Conservation (phyloP, 1,140 invertebrate species). For the Caenorhabditis remanei region DNA sequence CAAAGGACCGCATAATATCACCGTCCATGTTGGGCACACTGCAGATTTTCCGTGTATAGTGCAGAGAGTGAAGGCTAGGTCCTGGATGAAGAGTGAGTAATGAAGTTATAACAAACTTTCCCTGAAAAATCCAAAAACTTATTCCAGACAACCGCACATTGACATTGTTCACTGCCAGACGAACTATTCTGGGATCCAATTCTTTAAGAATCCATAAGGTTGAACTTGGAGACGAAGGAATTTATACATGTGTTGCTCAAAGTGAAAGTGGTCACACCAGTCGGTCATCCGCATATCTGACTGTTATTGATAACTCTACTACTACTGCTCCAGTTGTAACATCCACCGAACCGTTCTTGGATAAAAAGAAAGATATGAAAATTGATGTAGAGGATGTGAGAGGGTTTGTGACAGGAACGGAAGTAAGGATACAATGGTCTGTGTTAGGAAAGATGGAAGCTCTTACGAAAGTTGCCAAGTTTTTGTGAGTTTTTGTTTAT, state of each 20-base stretch:
- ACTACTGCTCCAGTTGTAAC: slow-evolving; percentile 7
- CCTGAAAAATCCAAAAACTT: background rate
- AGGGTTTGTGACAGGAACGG: slow-evolving; percentile 67
- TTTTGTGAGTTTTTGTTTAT: slow-evolving; percentile 31
- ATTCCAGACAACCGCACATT: slow-evolving; percentile 11
- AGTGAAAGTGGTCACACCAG: slow-evolving; percentile 57
- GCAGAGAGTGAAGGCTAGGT: slow-evolving; percentile 61
- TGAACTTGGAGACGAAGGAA: slow-evolving; percentile 62
- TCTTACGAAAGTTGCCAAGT: slow-evolving; percentile 47
- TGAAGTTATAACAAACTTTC: background rate
- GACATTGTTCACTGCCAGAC: slow-evolving; percentile 45
- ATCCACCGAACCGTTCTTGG: slow-evolving; percentile 50
- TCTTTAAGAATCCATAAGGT: slow-evolving; percentile 64
- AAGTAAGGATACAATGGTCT: slow-evolving; percentile 67
- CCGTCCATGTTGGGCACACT: slow-evolving; percentile 37
- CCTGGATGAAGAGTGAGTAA: slow-evolving; percentile 69
- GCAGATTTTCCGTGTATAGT: slow-evolving; percentile 43
- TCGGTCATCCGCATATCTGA: slow-evolving; percentile 61
- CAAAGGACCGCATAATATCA: slow-evolving; percentile 53
- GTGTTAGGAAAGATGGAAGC: slow-evolving; percentile 60
- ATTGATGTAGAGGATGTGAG: slow-evolving; percentile 63
- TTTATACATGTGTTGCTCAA: slow-evolving; percentile 68
- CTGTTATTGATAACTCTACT: slow-evolving; percentile 26
- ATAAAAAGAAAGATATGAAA: slow-evolving; percentile 56
- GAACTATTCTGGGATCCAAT: slow-evolving; percentile 66